Evolutionary conservation across 1,140 invertebrate species (phyloP).

Genomic region (Tetragonula clypearis): DNA sequence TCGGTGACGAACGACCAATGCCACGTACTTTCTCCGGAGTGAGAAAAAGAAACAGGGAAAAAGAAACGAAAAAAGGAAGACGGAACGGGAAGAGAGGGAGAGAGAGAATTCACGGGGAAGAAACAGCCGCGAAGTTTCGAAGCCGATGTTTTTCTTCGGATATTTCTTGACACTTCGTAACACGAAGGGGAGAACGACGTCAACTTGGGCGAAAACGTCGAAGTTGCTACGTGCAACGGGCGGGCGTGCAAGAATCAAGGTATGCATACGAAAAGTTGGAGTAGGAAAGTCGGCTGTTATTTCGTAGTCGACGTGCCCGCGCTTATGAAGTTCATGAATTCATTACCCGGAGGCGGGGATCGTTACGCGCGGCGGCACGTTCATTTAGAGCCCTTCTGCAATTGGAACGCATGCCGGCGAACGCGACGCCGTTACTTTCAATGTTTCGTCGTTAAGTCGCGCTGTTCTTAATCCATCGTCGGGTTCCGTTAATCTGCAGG

Average conservation of each 20-base stretch:
- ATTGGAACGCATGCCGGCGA: conserved; percentile 37
- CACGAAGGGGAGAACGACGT: not conserved
- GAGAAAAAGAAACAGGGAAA: rapidly evolving
- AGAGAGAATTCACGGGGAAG: too few relatives aligned
- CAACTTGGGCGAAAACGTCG: not conserved
- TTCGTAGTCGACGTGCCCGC: conserved; percentile 41
- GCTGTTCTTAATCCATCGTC: conserved; percentile 33
- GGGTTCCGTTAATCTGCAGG: conserved; percentile 15
- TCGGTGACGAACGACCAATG: not conserved
- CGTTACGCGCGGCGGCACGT: conserved; percentile 49
- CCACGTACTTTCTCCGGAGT: not conserved
- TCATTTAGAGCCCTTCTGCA: conserved; percentile 52
- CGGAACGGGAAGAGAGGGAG: rapidly evolving
- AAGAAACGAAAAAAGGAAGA: too few relatives aligned
- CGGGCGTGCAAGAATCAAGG: conserved; percentile 13
- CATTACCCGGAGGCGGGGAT: conserved; percentile 46
- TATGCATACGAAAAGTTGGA: conserved; percentile 62
- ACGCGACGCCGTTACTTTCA: conserved; percentile 32
- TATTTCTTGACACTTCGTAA: not conserved
- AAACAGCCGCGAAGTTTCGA: not conserved
- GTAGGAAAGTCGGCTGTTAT: conserved; percentile 54
- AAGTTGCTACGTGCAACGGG: not conserved
- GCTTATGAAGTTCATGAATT: conserved; percentile 64
- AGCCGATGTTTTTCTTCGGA: not conserved
- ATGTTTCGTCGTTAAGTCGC: conserved; percentile 42